Evolutionary conservation across 2,113 vertebrate species (phyloP).

Genomic region (Oplegnathus fasciatus): DNA sequence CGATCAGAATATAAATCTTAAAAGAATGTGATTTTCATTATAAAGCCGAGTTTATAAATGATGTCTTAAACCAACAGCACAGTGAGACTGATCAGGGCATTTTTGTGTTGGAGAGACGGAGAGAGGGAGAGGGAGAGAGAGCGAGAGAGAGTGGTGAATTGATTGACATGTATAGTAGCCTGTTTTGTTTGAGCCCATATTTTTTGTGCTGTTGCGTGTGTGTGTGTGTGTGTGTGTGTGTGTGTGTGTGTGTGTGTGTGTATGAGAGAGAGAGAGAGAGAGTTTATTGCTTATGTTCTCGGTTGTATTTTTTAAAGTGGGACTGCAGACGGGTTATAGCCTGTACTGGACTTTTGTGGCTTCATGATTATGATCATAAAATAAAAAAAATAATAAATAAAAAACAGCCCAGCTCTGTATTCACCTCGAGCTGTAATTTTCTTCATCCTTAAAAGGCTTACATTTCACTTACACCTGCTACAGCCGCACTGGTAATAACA

Average conservation of each 20-base stretch:
- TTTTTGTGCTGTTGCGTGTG: constrained; percentile 23
- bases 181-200: constrained; percentile 65
- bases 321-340: constrained; percentile 34
- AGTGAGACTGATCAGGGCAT: constrained; percentile 42
- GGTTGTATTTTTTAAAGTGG: constrained; percentile 54
- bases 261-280: background rate
- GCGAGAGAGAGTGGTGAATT: constrained; percentile 26
- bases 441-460: no score
- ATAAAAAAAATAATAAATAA: constrained; percentile 25
- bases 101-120: constrained; percentile 15
- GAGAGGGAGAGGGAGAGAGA: constrained; percentile 10
- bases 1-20: constrained; percentile 32
- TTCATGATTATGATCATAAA: constrained; percentile 51
- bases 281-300: constrained; percentile 50
- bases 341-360: constrained; percentile 48
- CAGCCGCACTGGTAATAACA: background rate
- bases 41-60: constrained; percentile 23
- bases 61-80: constrained; percentile 38
- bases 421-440: background rate
- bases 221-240: constrained; percentile 10
- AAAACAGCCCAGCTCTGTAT: background rate
- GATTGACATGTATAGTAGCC: constrained; percentile 63
- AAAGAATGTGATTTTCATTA: constrained; percentile 14
- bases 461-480: constrained; percentile 24
- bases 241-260: constrained; percentile 1